Conservation (phyloP, 2,113 vertebrate genomes). For the Poeciliopsis occidentalis region DNA sequence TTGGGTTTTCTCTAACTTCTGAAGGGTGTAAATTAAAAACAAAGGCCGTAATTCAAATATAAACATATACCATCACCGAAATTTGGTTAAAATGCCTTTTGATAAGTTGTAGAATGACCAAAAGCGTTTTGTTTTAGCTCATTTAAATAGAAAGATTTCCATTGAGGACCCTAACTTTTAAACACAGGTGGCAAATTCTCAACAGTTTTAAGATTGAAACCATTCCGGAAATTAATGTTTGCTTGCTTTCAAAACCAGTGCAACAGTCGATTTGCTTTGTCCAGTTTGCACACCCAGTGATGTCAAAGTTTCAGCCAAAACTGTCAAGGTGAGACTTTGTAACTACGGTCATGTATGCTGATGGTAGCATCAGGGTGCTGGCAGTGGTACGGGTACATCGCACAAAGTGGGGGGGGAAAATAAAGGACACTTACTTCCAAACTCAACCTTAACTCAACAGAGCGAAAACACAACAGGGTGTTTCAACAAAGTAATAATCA, state of each 20-base stretch:
- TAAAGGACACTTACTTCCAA: not conserved
- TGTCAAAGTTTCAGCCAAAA: no score
- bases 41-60: not conserved
- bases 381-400: no score
- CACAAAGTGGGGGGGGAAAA: not conserved
- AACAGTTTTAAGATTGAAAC: not conserved
- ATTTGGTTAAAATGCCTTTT: no score
- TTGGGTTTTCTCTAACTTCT: not conserved
- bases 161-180: not conserved
- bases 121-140: not conserved
- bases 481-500: no score
- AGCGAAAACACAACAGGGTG: no score
- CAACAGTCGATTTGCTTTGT: not conserved
- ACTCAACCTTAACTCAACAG: not conserved
- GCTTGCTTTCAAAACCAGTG: no score
- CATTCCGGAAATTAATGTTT: no score
- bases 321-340: not conserved
- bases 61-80: not conserved
- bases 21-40: not conserved
- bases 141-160: not conserved
- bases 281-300: not conserved
- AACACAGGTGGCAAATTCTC: not conserved
- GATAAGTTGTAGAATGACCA: no score
- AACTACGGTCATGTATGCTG: no score
- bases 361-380: not conserved